phyloP scores from a whole-genome alignment of 2,113 vertebrate genomes.

The Lampris megalopsis region DNA sequence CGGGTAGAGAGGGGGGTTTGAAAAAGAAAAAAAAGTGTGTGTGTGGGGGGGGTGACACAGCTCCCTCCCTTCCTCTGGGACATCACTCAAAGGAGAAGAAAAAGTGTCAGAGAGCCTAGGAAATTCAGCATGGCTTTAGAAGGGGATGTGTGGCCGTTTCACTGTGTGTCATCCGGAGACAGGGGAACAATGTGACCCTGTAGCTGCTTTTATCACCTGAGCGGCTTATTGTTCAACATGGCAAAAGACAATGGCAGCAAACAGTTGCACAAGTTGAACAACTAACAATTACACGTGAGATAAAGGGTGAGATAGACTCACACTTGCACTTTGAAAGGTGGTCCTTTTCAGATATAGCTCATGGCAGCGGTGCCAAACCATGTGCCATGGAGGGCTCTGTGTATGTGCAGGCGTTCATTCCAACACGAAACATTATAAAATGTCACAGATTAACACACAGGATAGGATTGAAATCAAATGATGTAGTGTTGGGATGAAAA shows the following conservation, averaged over 20 bases:
- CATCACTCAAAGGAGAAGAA: conserved; percentile 73
- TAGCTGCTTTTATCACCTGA: conserved; percentile 48
- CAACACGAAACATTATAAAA: too few species aligned
- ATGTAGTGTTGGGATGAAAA: too few species aligned
- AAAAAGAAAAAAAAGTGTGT: conserved; percentile 53
- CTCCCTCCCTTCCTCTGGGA: conserved; percentile 67
- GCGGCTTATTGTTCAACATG: background rate
- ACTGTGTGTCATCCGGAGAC: conserved; percentile 26
- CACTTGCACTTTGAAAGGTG: background rate
- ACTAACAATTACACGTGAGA: background rate
- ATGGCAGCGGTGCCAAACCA: too few species aligned
- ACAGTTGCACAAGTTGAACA: background rate
- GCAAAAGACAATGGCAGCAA: background rate
- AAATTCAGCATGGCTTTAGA: conserved; percentile 35
- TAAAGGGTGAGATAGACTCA: background rate
- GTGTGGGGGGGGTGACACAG: conserved; percentile 50
- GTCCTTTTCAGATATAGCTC: too few species aligned
- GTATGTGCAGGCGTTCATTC: too few species aligned
- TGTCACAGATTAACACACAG: too few species aligned
- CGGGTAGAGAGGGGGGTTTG: conserved; percentile 1
- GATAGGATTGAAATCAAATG: too few species aligned
- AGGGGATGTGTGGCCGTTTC: conserved; percentile 8
- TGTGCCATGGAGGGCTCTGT: too few species aligned
- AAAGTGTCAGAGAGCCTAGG: conserved; percentile 61
- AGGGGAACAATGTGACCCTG: conserved; percentile 39